phyloP scores from a whole-genome alignment of 2,797 vertebrate genomes.

The Neoniphon sammara region DNA sequence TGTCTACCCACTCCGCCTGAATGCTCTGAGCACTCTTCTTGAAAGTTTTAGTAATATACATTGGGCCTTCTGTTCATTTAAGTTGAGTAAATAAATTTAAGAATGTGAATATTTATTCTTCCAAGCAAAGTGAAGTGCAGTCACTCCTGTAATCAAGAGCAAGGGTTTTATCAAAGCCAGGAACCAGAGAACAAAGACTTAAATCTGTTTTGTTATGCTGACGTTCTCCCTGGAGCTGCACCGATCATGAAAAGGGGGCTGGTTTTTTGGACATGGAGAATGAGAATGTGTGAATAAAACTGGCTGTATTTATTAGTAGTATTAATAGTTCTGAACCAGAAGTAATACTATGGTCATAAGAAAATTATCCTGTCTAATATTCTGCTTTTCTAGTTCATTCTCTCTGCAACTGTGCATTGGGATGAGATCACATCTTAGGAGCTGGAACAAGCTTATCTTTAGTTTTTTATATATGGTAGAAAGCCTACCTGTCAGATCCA shows the following conservation, averaged over 20 bases:
- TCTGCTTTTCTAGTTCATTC: background rate
- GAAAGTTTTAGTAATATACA: no score
- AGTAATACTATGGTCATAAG: background rate
- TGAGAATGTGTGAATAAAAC: background rate
- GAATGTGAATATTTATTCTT: background rate
- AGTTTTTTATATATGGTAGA: background rate
- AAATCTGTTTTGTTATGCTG: background rate
- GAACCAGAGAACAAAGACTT: background rate
- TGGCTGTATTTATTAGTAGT: background rate
- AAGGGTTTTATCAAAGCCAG: background rate
- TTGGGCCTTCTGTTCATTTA: background rate
- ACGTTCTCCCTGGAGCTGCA: background rate
- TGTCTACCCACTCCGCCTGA: background rate
- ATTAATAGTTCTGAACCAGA: background rate
- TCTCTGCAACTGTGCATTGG: background rate
- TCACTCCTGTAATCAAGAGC: background rate
- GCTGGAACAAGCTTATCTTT: background rate
- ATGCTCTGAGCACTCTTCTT: background rate
- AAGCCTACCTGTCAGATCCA: background rate
- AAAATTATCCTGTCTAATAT: background rate
- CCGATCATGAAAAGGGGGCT: background rate
- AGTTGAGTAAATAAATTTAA: background rate
- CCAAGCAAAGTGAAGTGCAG: no score
- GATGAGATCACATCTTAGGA: background rate
- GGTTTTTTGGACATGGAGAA: background rate